phyloP scores from a whole-genome alignment of 2,888 invertebrate genomes.

The Axea sp. region DNA sequence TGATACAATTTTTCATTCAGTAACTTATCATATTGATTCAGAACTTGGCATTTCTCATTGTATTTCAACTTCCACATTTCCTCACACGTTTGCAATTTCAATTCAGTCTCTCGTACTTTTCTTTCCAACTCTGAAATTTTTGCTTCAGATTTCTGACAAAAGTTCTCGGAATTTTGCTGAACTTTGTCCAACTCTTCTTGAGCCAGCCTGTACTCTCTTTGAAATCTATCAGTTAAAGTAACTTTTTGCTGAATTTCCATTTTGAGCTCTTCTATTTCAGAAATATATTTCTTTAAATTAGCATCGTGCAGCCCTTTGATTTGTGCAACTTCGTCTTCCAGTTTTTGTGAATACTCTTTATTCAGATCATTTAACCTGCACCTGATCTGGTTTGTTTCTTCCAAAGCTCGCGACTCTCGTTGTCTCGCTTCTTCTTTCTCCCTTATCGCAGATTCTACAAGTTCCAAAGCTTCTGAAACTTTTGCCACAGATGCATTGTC shows the following conservation, averaged over 20 bases:
- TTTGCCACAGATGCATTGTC: conserved; percentile 81
- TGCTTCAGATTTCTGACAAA: conserved; percentile 63
- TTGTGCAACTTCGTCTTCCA: conserved; percentile 82
- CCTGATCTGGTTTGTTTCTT: conserved; percentile 71
- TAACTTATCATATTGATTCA: conserved; percentile 67
- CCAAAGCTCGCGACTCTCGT: conserved; percentile 77
- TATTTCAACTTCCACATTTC: conserved; percentile 64
- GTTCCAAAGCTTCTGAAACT: conserved; percentile 81
- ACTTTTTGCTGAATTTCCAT: conserved; percentile 79
- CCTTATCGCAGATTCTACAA: conserved; percentile 81
- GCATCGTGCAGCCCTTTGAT: conserved; percentile 82
- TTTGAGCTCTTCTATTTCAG: conserved; percentile 82
- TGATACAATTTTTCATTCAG: conserved; percentile 68
- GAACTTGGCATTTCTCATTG: conserved; percentile 66
- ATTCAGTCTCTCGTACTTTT: conserved; percentile 67
- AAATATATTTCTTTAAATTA: conserved; percentile 81
- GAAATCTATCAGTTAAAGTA: conserved; percentile 80
- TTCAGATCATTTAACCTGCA: conserved; percentile 65
- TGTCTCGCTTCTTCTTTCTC: conserved; percentile 82
- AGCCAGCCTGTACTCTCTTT: conserved; percentile 81
- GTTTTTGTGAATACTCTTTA: conserved; percentile 68
- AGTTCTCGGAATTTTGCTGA: conserved; percentile 64
- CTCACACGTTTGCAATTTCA: conserved; percentile 65
- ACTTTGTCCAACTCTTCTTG: conserved; percentile 80
- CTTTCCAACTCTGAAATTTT: conserved; percentile 69